Percentiles rank a stretch among this genome's conserved stretches.
phyloP scores from a whole-genome alignment of 2,797 vertebrate genomes.

The Rhinatrema bivittatum region DNA sequence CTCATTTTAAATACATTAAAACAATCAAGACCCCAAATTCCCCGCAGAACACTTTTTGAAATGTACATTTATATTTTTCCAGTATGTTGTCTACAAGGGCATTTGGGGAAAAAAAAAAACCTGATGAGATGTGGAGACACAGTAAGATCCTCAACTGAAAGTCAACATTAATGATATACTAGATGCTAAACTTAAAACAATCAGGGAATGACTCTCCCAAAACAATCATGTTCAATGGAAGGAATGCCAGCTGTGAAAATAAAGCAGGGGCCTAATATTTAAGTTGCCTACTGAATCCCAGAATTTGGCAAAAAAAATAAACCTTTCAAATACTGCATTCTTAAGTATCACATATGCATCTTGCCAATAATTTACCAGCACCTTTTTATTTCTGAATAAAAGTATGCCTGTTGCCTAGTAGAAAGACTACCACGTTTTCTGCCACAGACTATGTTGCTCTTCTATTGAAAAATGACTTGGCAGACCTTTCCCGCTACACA shows the following conservation, averaged over 20 bases:
- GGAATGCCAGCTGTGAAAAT: slow-evolving; percentile 29
- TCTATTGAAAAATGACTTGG: no score
- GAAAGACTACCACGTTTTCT: no score
- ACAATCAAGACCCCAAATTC: slow-evolving; percentile 17
- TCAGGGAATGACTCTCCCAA: slow-evolving; percentile 9
- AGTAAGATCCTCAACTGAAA: slow-evolving; percentile 13
- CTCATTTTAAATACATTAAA: slow-evolving; percentile 54
- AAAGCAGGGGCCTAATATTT: slow-evolving; percentile 12
- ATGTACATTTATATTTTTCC: slow-evolving; percentile 18
- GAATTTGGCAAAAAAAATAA: neutral
- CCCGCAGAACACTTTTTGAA: slow-evolving; percentile 16
- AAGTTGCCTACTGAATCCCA: slow-evolving; percentile 14
- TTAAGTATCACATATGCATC: neutral
- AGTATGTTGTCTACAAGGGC: slow-evolving; percentile 21
- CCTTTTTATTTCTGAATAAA: neutral
- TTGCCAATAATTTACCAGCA: neutral
- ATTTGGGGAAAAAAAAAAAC: slow-evolving; percentile 16
- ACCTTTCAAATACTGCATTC: neutral
- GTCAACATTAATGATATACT: slow-evolving; percentile 17
- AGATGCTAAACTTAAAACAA: slow-evolving; percentile 17
- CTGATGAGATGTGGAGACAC: slow-evolving; percentile 3
- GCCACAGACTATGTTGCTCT: no score
- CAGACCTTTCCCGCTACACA: no score
- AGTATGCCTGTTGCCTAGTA: no score
- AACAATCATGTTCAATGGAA: slow-evolving; percentile 20